Base-by-base conservation (phyloP, 2,113 vertebrate genomes). In the Amazona guildingii region DNA sequence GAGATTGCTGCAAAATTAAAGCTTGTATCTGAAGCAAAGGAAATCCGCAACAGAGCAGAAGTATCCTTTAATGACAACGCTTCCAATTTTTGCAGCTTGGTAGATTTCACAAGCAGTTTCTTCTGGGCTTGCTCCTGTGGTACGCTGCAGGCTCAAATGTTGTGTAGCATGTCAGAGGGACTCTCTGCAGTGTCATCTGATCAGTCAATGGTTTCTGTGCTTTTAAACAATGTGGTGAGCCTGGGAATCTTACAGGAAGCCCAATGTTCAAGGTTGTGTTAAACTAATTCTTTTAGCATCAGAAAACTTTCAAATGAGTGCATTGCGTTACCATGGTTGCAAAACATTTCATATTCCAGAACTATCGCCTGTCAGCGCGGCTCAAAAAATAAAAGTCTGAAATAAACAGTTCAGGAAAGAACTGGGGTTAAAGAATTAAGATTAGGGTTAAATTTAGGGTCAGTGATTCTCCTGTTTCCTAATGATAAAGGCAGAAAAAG, bases 311-410 rank as follows among this genome's bases (percentile, higher is more conserved):
- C 73, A 69, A 79, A 29, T 64, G 85, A 88, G 79, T 92, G 68
- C 72, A 70, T 44, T 78, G 76, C 1, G 96, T 97, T 97, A 37
- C 95, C 95, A 95, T 96, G 96, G 96, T 54, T 96, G 80, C 96
- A 84, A 93, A 90, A n/a, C 94, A 93, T 86, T 82, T 87, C 41
- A 5, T 89, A 19, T 96, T 92, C 86, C 83, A 94, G 88, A 96
- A 73, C 94, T 63, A 72, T 78, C 2, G 2, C 51, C 85, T 84
- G 88, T 87, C 94, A 95, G 81, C 33, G 5, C 28, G 8, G 49
- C 92, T 86, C 80, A 66, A 84, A 87, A 89, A 72, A 82, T 55
- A 96, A 64, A 55, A 88, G 37, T 66, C 88, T 92, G 54, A 96
- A 94, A 93, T 48, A 95, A 94, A 95, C 29, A 88, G 44, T 66